These are phyloP conservation scores for Panulirus ornatus DNA, from an alignment of 1,140 invertebrate genomes.

Conservation along the genomic window DNA sequence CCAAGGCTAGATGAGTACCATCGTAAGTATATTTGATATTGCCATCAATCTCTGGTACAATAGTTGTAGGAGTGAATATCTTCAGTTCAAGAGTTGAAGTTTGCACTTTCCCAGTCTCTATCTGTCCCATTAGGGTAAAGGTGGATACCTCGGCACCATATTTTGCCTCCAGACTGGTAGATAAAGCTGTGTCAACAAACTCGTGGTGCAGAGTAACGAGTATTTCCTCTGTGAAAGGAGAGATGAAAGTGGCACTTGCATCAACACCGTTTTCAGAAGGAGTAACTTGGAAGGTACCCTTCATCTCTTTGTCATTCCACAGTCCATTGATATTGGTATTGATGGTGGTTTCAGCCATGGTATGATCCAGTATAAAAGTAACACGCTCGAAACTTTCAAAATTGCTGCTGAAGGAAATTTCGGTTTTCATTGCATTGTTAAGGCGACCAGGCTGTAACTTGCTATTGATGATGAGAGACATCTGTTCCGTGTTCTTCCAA, in stretches of 20 bases:
- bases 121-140: constrained; percentile 10
- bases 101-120: background rate
- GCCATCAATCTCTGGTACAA: constrained; percentile 8
- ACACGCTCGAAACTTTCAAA: constrained; percentile 40
- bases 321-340: constrained; percentile 23
- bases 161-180: constrained; percentile 29
- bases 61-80: background rate
- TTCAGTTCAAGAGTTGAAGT: constrained; percentile 15
- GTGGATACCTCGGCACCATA: constrained; percentile 24
- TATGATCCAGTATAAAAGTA: constrained; percentile 34
- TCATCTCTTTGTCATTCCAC: constrained; percentile 52
- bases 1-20: background rate
- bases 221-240: constrained; percentile 39
- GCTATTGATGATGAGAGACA: constrained; percentile 33
- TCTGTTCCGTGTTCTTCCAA: constrained; percentile 59
- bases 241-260: constrained; percentile 34
- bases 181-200: constrained; percentile 9
- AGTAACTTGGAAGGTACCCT: constrained; percentile 43
- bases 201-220: constrained; percentile 29
- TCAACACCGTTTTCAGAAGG: constrained; percentile 32
- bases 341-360: constrained; percentile 43
- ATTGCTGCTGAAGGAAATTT: constrained; percentile 44
- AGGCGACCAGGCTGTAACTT: constrained; percentile 26
- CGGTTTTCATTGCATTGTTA: constrained; percentile 18
- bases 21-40: constrained; percentile 39